Conservation (phyloP, 2,888 invertebrate genomes). For the Rhyacophila evoluta region DNA sequence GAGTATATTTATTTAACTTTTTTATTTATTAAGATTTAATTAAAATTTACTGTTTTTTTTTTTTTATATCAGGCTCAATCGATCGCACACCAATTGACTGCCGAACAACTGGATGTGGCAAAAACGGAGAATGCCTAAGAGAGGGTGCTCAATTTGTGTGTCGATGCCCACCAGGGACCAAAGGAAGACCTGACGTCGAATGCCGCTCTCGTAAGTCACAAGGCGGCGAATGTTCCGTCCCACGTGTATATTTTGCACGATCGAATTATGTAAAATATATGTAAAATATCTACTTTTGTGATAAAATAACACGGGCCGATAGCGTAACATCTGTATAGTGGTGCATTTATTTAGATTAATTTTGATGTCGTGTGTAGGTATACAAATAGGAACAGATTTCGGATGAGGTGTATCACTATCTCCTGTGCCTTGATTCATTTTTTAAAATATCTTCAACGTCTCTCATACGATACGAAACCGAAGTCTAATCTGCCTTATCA, state of each 20-base stretch:
- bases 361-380: conserved; percentile 42
- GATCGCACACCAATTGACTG: conserved; percentile 79
- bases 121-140: conserved; percentile 87
- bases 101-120: conserved; percentile 85
- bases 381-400: conserved; percentile 46
- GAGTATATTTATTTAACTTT: too few species aligned
- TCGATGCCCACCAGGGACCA: conserved; percentile 81
- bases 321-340: conserved; percentile 55
- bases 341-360: conserved; percentile 53
- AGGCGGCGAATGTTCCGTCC: conserved; percentile 40
- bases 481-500: conserved; percentile 55
- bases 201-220: conserved; percentile 65
- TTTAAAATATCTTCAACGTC: conserved; percentile 44
- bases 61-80: conserved; percentile 66
- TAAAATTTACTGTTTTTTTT: conserved; percentile 6
- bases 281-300: conserved; percentile 54
- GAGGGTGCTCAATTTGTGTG: conserved; percentile 88
- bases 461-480: conserved; percentile 44
- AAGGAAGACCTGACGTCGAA: conserved; percentile 78
- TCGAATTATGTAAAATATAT: conserved; percentile 55
- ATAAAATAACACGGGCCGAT: conserved; percentile 54
- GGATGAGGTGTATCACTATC: conserved; percentile 51
- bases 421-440: conserved; percentile 48
- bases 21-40: too few species aligned
- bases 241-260: conserved; percentile 69